phyloP scores from a whole-genome alignment of 2,888 invertebrate genomes.

The Drosophila vallismaia region DNA sequence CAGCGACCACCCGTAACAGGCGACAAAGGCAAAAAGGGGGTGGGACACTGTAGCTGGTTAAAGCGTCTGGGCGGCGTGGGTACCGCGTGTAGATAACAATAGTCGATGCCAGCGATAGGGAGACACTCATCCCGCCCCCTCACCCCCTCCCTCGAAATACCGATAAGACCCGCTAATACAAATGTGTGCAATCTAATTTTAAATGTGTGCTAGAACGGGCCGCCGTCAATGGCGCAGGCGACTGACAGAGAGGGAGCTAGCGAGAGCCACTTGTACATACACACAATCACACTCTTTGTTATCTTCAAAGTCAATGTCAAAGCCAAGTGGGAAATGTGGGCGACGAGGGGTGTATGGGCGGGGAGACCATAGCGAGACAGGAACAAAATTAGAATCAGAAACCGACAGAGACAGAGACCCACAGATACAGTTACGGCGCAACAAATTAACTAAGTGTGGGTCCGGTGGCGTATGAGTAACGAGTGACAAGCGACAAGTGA shows the following conservation, averaged over 20 bases:
- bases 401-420: conserved; percentile 7
- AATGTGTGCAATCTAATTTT: conserved; percentile 60
- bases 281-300: conserved; percentile 34
- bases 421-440: conserved; percentile 24
- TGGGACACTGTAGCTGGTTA: background rate
- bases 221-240: background rate
- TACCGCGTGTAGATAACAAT: conserved; percentile 61
- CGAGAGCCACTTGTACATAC: conserved; percentile 28
- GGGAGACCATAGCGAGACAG: conserved; percentile 6
- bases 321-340: conserved; percentile 38
- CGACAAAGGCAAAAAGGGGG: background rate
- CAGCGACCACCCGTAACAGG: background rate
- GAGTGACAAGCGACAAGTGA: conserved; percentile 41
- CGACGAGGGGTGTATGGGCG: background rate
- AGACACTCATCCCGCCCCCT: conserved; percentile 19
- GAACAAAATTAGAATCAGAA: conserved; percentile 26
- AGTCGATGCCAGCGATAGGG: conserved; percentile 49
- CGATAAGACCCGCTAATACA: conserved; percentile 20
- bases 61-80: conserved; percentile 40
- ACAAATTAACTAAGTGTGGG: conserved; percentile 37
- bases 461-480: conserved; percentile 63
- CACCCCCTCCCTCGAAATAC: background rate
- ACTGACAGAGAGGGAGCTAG: conserved; percentile 6
- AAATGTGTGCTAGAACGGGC: conserved; percentile 30
- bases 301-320: conserved; percentile 79